Evolutionary conservation across 1,140 invertebrate species (phyloP).

Genomic region (Halictus rubicundus): DNA sequence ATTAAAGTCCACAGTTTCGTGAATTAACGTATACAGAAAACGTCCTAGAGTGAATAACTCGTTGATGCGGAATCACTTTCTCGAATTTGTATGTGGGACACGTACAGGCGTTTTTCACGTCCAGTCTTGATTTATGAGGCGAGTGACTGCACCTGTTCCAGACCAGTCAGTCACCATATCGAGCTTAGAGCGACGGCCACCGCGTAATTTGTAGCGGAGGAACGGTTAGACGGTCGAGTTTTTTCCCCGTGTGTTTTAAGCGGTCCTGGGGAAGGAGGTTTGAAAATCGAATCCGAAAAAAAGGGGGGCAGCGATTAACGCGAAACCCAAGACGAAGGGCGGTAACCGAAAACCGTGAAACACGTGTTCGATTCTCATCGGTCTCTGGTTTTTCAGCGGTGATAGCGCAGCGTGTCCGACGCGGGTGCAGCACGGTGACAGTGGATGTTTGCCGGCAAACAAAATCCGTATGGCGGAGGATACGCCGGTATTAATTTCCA

Average conservation of each 20-base stretch:
- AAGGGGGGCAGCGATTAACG: slow-evolving; percentile 19
- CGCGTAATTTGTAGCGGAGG: neutral
- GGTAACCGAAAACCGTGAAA: slow-evolving; percentile 47
- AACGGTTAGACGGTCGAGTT: neutral
- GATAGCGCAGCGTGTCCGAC: neutral
- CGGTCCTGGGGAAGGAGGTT: too few species aligned
- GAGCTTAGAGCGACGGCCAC: neutral
- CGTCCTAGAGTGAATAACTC: too few species aligned
- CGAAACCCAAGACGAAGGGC: slow-evolving; percentile 24
- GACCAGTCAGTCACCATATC: neutral
- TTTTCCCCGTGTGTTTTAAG: neutral
- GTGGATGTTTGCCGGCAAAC: slow-evolving; percentile 13
- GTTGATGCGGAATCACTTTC: too few species aligned
- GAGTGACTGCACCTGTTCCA: neutral
- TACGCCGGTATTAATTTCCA: slow-evolving; percentile 24
- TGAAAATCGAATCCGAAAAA: slow-evolving; percentile 7
- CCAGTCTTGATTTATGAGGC: too few species aligned
- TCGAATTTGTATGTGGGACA: too few species aligned
- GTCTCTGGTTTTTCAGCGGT: slow-evolving; percentile 7
- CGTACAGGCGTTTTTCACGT: too few species aligned
- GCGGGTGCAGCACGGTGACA: neutral
- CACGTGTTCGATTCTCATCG: slow-evolving; percentile 44
- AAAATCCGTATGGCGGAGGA: slow-evolving; percentile 16
- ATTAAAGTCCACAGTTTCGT: too few species aligned
- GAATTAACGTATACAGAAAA: too few species aligned